Percentiles rank a stretch among this genome's conserved stretches.
Conservation (phyloP, 2,113 vertebrate genomes). For the Nothoprocta perdicaria region DNA sequence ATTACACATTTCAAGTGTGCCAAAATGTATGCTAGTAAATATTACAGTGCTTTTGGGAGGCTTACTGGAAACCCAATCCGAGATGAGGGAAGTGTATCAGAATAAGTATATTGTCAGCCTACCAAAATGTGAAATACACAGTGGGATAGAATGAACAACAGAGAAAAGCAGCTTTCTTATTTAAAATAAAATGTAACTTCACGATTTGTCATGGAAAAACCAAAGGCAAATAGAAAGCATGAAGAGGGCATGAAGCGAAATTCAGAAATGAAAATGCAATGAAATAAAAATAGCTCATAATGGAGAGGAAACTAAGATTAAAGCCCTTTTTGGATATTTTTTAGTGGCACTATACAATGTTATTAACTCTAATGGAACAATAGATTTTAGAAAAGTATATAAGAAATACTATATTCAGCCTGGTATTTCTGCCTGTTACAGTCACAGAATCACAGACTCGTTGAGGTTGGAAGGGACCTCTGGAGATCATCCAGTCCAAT, state of each 20-base stretch:
- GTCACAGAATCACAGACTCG: too few species aligned
- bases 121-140: not conserved
- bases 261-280: not conserved
- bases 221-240: not conserved
- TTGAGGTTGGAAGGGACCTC: too few species aligned
- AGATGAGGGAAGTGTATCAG: conserved; percentile 13
- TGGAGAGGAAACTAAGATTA: not conserved
- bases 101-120: conserved; percentile 27
- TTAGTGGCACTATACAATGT: not conserved
- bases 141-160: not conserved
- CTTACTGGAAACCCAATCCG: conserved; percentile 22
- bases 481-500: too few species aligned
- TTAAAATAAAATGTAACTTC: not conserved
- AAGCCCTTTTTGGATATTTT: not conserved
- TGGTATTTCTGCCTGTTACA: not conserved
- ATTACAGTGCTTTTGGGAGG: conserved; percentile 52
- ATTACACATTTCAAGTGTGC: not conserved
- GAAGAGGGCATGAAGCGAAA: not conserved
- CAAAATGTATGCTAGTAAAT: conserved; percentile 52
- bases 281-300: not conserved
- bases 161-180: not conserved
- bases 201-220: not conserved
- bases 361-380: not conserved
- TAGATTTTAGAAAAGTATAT: not conserved
- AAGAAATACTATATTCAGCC: not conserved